Evolutionary conservation across 2,888 invertebrate genomes (phyloP).

Genomic region (Choristoneura rosaceana): DNA sequence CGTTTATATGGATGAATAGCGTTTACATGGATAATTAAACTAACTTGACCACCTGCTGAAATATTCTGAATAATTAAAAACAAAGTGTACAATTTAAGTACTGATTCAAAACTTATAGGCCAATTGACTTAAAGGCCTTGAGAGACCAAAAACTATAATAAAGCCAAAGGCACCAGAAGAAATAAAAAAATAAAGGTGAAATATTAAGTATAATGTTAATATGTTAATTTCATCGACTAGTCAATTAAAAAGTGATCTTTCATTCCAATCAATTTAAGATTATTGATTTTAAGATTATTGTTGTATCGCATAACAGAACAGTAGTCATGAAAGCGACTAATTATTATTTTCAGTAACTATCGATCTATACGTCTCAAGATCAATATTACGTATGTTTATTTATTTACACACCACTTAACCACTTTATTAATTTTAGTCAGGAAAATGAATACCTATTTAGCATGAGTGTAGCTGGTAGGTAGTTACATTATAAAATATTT

Average conservation of each 20-base stretch:
- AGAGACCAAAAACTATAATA: neutral
- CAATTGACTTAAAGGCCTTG: constrained; percentile 7
- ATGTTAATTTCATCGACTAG: constrained; percentile 27
- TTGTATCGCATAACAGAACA: neutral
- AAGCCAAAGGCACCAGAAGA: neutral
- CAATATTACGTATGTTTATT: neutral
- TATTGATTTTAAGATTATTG: neutral
- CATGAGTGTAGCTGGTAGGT: no score
- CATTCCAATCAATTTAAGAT: constrained; percentile 6
- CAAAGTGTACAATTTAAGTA: neutral
- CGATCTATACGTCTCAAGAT: neutral
- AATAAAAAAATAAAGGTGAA: neutral
- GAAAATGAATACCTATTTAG: neutral
- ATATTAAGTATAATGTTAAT: neutral
- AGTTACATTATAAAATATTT: no score
- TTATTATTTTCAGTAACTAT: neutral
- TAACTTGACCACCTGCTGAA: no score
- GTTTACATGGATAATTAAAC: no score
- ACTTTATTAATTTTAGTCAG: neutral
- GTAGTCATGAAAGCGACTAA: neutral
- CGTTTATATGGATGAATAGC: no score
- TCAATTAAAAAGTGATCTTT: constrained; percentile 27
- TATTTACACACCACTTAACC: neutral
- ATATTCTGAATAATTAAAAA: neutral
- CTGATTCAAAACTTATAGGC: neutral